These are phyloP conservation scores for Manduca sexta DNA, from an alignment of 1,140 invertebrate species.

Conservation along the genomic window DNA sequence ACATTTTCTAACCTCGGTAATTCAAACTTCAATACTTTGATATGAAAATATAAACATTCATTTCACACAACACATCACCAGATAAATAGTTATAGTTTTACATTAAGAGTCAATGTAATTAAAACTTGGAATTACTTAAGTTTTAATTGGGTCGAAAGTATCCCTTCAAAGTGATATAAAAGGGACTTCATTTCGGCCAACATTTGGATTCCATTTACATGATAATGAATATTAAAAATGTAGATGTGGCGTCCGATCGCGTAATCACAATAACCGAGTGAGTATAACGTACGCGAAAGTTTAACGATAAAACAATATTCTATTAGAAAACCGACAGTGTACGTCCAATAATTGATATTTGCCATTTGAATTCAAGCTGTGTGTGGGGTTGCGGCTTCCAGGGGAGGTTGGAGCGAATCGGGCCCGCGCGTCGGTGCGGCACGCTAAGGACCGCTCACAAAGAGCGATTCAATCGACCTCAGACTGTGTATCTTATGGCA, in stretches of 20 bases:
- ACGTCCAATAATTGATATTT: slow-evolving; percentile 39
- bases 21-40: too few species aligned
- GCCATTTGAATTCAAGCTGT: slow-evolving; percentile 34
- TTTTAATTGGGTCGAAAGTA: slow-evolving; percentile 20
- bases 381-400: slow-evolving; percentile 10
- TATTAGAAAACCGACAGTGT: not conserved
- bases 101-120: slow-evolving; percentile 22
- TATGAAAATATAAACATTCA: too few species aligned
- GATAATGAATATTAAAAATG: slow-evolving; percentile 2
- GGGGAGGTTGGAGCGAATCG: slow-evolving; percentile 3
- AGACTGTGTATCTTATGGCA: slow-evolving; percentile 26
- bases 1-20: too few species aligned
- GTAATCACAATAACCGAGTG: not conserved
- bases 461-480: slow-evolving; percentile 23
- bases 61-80: not conserved
- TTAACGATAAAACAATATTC: too few species aligned
- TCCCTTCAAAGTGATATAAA: slow-evolving; percentile 3
- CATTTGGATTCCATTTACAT: slow-evolving; percentile 6
- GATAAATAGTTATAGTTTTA: slow-evolving; percentile 16
- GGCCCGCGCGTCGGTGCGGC: not conserved
- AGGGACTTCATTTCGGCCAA: slow-evolving; percentile 1
- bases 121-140: slow-evolving; percentile 21
- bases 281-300: too few species aligned
- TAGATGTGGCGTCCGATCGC: not conserved
- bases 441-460: slow-evolving; percentile 24